Percentiles rank a stretch among this genome's conserved stretches.
These are phyloP conservation scores for Psilopsiagon aurifrons DNA, from an alignment of 2,113 vertebrate species.

Conservation along the genomic window DNA sequence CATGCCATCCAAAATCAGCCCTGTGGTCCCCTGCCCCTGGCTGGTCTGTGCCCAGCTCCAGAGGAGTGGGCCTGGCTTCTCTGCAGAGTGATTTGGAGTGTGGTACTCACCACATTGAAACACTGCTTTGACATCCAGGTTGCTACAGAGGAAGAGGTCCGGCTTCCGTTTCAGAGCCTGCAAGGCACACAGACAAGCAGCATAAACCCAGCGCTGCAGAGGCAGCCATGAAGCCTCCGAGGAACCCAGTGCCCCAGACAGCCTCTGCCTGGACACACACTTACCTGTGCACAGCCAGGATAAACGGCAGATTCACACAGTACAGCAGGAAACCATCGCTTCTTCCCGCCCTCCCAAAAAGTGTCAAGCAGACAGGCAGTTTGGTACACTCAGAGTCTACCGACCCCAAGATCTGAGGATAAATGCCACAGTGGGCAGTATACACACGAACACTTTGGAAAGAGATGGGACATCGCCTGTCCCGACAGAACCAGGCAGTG, in stretches of 20 bases:
- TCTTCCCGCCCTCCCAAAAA: neutral
- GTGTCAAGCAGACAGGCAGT: neutral
- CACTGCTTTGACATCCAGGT: slow-evolving; percentile 94
- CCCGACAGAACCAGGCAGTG: neutral
- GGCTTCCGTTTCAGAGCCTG: slow-evolving; percentile 99
- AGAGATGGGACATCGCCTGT: neutral
- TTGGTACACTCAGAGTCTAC: neutral
- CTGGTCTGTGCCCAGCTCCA: neutral
- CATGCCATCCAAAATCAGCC: neutral
- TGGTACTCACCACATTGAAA: slow-evolving; percentile 97
- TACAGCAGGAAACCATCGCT: slow-evolving; percentile 41
- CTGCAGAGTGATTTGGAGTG: accelerated
- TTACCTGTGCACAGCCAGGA: slow-evolving; percentile 60
- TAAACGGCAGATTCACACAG: neutral
- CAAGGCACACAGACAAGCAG: slow-evolving; percentile 80
- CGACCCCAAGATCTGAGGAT: neutral
- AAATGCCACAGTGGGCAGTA: neutral
- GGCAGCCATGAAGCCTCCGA: neutral
- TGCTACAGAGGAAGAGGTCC: slow-evolving; percentile 95
- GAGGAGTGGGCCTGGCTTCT: neutral
- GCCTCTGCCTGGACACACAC: slow-evolving; percentile 31
- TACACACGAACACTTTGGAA: neutral
- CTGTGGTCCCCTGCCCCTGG: neutral
- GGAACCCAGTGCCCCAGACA: neutral
- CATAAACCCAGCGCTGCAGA: slow-evolving; percentile 45